These are phyloP conservation scores for Rotaria macrura DNA, from an alignment of 2,888 invertebrate genomes.

Conservation along the genomic window DNA sequence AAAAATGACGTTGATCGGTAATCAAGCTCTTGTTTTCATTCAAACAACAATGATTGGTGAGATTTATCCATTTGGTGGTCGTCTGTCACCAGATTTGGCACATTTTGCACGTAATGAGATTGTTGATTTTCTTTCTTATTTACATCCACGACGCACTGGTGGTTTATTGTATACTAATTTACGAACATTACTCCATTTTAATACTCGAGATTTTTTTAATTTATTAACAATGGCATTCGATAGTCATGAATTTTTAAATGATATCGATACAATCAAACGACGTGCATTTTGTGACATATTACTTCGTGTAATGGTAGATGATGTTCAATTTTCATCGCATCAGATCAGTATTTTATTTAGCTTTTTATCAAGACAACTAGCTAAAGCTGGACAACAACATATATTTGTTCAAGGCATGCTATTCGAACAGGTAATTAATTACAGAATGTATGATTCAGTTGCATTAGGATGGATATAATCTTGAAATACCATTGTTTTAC, in stretches of 20 bases:
- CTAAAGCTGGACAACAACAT: constrained; percentile 11
- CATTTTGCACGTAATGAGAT: not conserved
- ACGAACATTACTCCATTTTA: constrained; percentile 2
- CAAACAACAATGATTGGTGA: constrained; percentile 14
- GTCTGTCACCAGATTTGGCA: not conserved
- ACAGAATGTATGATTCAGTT: too few relatives aligned
- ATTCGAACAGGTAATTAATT: not conserved
- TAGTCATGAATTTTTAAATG: constrained; percentile 7
- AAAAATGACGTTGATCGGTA: not conserved
- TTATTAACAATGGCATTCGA: constrained; percentile 18
- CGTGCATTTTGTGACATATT: constrained; percentile 21
- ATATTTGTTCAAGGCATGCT: constrained; percentile 13
- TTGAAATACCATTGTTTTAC: too few relatives aligned
- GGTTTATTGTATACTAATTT: not conserved
- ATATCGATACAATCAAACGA: not conserved
- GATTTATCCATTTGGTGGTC: constrained; percentile 2
- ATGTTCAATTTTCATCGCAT: not conserved
- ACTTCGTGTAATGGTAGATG: not conserved
- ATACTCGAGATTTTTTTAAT: constrained; percentile 17
- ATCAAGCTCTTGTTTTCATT: constrained; percentile 14
- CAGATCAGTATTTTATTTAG: constrained; percentile 6
- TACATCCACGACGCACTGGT: not conserved
- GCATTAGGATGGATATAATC: too few relatives aligned
- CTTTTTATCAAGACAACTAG: not conserved
- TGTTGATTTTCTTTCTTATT: not conserved